Base-by-base conservation (phyloP, 2,113 vertebrate genomes). In the Mugil cephalus region DNA sequence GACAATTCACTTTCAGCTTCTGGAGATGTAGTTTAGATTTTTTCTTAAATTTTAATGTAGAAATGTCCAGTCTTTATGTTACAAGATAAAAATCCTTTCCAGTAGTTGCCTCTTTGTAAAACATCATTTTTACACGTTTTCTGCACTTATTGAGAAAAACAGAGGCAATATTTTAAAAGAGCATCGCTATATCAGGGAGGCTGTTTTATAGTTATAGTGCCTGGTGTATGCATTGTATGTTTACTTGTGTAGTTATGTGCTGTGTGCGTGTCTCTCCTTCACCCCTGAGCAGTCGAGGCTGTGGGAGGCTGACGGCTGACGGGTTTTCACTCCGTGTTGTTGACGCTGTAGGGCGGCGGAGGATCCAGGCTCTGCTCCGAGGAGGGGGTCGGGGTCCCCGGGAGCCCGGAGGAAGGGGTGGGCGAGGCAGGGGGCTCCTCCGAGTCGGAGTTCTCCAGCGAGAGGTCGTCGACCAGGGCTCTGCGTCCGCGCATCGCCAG, bases 391-490 rank as follows among this genome's bases (percentile, higher is more conserved):
- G 88, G 92, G 17, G 93, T 93, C 48, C 91, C 87, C 1, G 92
- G 89, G 45, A 81, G 79, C 50, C 92, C 93, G 8, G 91, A 87
- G 36, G 92, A 93, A 4, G 93, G 92, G 3, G 92, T 92, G 0
- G 92, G 93, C 0, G 93, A 94, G 61, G 91, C 89, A 1, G 91
- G 91, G 13, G 90, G 92, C 66, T 94, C 94, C 77, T 95, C 94
- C 0, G 92, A 94, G 77, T 95, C 94, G 0, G 94, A 95, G 80
- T 94, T 95, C 80, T 95, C 94, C 54, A 93, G 74, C 1, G 93
- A 95, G 50, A 94, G 80, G 80, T 95, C 94, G 58, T 94, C 94
- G 7, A 94, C 92, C 73, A 94, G 76, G 0, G 92, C 87, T 56
- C 94, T 85, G 46, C 94, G 94, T 38, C 90, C 90, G 21, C 93